Conservation (phyloP, 2,113 vertebrate species). For the Orcinus orca region DNA sequence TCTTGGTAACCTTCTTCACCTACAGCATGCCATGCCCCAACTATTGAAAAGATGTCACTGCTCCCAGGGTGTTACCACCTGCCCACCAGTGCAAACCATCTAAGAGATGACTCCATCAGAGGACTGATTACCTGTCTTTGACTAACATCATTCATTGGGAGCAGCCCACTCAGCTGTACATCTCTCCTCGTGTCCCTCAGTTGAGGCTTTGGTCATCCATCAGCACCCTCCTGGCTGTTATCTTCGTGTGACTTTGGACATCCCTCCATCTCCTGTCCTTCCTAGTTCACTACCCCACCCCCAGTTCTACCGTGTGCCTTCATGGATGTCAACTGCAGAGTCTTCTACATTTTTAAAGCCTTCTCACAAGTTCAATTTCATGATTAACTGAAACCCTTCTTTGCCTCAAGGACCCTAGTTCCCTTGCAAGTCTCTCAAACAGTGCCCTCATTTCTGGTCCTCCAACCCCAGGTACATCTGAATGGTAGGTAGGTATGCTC, state of each 20-base stretch:
- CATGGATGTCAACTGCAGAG: no score
- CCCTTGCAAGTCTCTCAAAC: background rate
- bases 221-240: no score
- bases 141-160: background rate
- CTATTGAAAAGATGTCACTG: background rate
- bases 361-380: background rate
- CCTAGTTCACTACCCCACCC: background rate
- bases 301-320: background rate
- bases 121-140: rapidly evolving
- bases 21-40: rapidly evolving
- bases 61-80: no score
- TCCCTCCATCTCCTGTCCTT: background rate
- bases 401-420: background rate
- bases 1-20: background rate
- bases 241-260: rapidly evolving
- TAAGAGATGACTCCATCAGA: background rate
- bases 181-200: rapidly evolving
- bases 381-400: background rate
- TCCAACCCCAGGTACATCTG: rapidly evolving
- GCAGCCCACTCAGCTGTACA: rapidly evolving
- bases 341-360: background rate
- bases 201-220: background rate
- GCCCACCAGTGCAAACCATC: background rate
- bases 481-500: background rate
- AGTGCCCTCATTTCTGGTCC: background rate